A percentile compares a stretch with the other conserved stretches of the same genome.
phyloP scores from a whole-genome alignment of 37 sponge, comb jelly and placozoan genomes.

The Eunapius fragilis region DNA sequence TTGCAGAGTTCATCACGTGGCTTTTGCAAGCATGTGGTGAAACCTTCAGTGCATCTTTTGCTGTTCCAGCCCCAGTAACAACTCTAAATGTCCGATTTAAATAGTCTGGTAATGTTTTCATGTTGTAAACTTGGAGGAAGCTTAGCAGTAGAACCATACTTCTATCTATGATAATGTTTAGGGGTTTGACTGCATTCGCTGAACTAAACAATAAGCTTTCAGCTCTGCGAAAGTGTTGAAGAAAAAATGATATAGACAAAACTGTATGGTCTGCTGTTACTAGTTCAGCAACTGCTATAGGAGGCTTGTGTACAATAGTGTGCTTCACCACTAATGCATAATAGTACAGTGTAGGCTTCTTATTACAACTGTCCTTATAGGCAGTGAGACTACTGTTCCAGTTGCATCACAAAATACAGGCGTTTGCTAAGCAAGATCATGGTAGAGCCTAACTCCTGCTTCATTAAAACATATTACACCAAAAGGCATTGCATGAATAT shows the following conservation, averaged over 20 bases:
- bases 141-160: slow-evolving; percentile 11
- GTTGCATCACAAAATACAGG: not conserved
- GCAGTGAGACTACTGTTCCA: not conserved
- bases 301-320: not conserved
- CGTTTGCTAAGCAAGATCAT: not conserved
- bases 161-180: not conserved
- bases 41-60: not conserved
- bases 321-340: not conserved
- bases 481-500: slow-evolving; percentile 8
- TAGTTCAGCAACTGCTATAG: slow-evolving; percentile 1
- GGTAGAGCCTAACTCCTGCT: slow-evolving; percentile 3
- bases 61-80: not conserved
- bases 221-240: not conserved
- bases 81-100: slow-evolving; percentile 3
- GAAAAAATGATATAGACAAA: not conserved
- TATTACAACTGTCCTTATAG: not conserved
- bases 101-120: not conserved
- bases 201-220: slow-evolving; percentile 2
- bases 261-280: not conserved
- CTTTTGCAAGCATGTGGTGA: not conserved
- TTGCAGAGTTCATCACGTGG: slow-evolving; percentile 8
- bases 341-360: not conserved
- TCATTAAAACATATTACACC: slow-evolving; percentile 4
- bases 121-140: slow-evolving; percentile 1
- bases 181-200: not conserved